Conservation (phyloP, 1,140 invertebrate species). For the Aphelenchoides fujianensis region DNA sequence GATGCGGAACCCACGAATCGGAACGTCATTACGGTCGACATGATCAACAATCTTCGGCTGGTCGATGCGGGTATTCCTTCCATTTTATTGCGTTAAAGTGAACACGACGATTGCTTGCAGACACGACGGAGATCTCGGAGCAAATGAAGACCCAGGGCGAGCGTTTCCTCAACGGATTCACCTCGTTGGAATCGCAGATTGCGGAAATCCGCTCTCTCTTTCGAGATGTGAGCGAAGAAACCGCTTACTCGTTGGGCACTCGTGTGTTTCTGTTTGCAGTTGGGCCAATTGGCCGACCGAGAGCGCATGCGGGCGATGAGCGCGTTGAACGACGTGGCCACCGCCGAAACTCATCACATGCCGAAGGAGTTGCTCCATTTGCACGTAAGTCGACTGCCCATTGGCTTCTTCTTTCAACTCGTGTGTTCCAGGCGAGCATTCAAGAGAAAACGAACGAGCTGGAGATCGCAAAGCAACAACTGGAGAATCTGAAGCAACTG, state of each 20-base stretch:
- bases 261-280: not conserved
- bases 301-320: slow-evolving; percentile 13
- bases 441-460: slow-evolving; percentile 19
- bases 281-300: slow-evolving; percentile 14
- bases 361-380: not conserved
- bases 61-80: slow-evolving; percentile 10
- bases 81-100: not conserved
- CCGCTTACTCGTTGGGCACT: not conserved
- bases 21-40: slow-evolving; percentile 12
- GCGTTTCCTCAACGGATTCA: not conserved
- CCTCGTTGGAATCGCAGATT: not conserved
- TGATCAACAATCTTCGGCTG: slow-evolving; percentile 14
- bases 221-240: slow-evolving; percentile 4
- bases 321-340: slow-evolving; percentile 2
- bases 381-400: slow-evolving; percentile 11
- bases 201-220: slow-evolving; percentile 6
- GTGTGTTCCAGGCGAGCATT: slow-evolving; percentile 18
- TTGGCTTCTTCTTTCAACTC: not conserved
- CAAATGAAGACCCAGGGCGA: slow-evolving; percentile 9
- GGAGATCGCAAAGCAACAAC: slow-evolving; percentile 20
- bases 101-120: slow-evolving; percentile 4
- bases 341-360: not conserved
- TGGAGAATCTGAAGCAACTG: slow-evolving; percentile 23
- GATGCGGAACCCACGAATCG: not conserved
- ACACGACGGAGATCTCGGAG: slow-evolving; percentile 10